Evolutionary conservation across 2,113 vertebrate species (phyloP).

Genomic region (Albula glossodonta): DNA sequence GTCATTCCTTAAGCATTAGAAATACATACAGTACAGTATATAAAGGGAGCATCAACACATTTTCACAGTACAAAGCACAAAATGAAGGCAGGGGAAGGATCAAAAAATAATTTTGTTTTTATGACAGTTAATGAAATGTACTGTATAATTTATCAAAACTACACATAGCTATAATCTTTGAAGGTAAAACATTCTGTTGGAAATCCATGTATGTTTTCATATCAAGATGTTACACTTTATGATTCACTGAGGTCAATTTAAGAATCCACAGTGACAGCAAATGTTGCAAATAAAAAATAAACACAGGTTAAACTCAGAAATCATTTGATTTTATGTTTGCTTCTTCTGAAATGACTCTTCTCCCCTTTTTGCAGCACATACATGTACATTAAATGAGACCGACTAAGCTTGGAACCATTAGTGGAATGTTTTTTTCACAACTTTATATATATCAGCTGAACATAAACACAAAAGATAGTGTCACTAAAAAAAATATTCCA

Average conservation of each 20-base stretch:
- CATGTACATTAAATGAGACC: neutral
- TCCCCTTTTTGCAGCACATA: neutral
- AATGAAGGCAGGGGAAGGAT: neutral
- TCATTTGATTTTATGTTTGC: neutral
- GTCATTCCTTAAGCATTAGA: conserved; percentile 36
- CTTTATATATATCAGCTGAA: neutral
- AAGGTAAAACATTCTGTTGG: neutral
- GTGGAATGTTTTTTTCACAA: neutral
- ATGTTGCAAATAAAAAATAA: neutral
- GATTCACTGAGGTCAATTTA: neutral
- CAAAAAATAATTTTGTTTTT: neutral
- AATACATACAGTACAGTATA: conserved; percentile 15
- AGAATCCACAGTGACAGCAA: neutral
- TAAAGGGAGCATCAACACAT: conserved; percentile 7
- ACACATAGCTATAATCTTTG: neutral
- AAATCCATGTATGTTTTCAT: neutral
- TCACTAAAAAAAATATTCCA: neutral
- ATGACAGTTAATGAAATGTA: neutral
- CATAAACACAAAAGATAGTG: neutral
- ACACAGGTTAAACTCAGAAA: neutral
- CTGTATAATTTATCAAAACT: too few relatives aligned
- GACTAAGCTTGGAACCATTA: neutral
- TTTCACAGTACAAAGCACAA: conserved; percentile 42
- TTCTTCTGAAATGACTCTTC: neutral
- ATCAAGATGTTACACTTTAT: neutral